A percentile compares a stretch with the other conserved stretches of the same genome.
Conservation (phyloP, 2,113 vertebrate species). For the Lathamus discolor region DNA sequence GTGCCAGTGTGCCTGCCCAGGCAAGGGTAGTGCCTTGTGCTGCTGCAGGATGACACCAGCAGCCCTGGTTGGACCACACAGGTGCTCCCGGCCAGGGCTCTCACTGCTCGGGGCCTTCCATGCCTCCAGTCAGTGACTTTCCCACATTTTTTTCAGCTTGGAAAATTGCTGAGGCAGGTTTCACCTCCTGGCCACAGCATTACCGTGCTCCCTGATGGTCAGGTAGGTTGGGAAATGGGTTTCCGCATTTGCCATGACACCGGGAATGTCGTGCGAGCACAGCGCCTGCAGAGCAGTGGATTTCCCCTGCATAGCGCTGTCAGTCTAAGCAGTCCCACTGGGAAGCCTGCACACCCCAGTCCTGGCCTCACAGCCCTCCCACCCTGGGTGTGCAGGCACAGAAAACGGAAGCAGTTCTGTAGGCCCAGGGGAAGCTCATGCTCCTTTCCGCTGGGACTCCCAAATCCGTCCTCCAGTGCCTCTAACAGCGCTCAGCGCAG, state of each 20-base stretch:
- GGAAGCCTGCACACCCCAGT: background rate
- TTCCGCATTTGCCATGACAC: background rate
- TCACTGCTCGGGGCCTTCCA: background rate
- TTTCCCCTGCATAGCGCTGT: background rate
- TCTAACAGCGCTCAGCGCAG: accelerated
- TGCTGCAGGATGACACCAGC: background rate
- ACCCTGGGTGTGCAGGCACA: accelerated
- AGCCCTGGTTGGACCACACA: background rate
- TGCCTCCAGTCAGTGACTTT: background rate
- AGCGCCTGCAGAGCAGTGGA: accelerated
- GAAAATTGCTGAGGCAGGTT: background rate
- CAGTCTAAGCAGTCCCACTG: background rate
- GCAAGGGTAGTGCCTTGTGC: background rate
- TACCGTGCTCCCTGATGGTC: background rate
- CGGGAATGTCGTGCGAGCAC: background rate
- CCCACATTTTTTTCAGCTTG: background rate
- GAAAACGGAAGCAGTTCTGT: background rate
- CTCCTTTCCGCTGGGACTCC: background rate
- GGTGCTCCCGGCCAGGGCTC: background rate
- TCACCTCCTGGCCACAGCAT: background rate
- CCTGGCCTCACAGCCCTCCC: background rate
- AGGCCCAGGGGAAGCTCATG: accelerated
- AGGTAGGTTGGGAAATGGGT: background rate
- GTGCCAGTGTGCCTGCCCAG: background rate
- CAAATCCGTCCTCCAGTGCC: background rate